phyloP scores from a whole-genome alignment of 1,140 invertebrate species.

The Campoletis sonorensis region DNA sequence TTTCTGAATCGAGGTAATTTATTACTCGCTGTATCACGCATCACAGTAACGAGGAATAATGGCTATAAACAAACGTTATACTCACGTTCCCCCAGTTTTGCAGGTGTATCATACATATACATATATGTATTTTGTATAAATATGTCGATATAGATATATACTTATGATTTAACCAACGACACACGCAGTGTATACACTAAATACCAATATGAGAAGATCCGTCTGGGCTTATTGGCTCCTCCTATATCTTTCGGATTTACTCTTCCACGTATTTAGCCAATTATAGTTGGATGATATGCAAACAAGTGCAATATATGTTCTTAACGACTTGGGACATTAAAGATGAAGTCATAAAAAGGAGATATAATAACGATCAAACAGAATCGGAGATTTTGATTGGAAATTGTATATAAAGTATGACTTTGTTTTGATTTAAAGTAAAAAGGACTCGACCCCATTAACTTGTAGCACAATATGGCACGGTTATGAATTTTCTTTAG shows the following conservation, averaged over 20 bases:
- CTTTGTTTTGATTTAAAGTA: background rate
- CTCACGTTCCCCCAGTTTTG: background rate
- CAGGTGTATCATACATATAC: conserved; percentile 19
- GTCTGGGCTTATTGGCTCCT: conserved; percentile 26
- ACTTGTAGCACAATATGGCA: too few relatives aligned
- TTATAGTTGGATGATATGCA: conserved; percentile 22
- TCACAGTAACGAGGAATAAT: conserved; percentile 47
- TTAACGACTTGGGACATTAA: conserved; percentile 14
- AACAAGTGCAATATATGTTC: conserved; percentile 23
- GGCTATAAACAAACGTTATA: conserved; percentile 39
- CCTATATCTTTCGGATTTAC: conserved; percentile 17
- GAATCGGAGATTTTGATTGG: background rate
- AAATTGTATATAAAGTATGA: background rate
- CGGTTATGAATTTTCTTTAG: too few relatives aligned
- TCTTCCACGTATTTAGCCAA: conserved; percentile 38
- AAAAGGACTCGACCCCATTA: background rate
- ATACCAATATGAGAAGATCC: conserved; percentile 11
- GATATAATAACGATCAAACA: background rate
- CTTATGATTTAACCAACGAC: background rate
- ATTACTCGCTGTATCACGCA: conserved; percentile 40
- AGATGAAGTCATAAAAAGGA: conserved; percentile 20
- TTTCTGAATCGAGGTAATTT: conserved; percentile 49
- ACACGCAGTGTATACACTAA: background rate
- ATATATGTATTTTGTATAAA: background rate
- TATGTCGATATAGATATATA: background rate